Conservation (phyloP, 2,113 vertebrate genomes). For the Syngnathoides biaculeatus region DNA sequence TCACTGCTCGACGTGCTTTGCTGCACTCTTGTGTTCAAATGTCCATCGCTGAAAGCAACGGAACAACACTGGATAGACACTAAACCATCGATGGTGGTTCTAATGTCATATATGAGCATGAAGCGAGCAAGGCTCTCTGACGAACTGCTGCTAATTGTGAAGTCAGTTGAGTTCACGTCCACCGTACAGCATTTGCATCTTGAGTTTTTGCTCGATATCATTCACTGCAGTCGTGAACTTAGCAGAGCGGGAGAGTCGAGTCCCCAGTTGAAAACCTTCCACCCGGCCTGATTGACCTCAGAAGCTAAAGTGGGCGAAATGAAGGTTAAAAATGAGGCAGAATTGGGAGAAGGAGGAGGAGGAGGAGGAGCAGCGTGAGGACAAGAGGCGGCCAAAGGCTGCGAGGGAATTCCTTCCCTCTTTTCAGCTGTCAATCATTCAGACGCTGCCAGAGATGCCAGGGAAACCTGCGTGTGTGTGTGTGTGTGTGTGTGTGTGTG, state of each 20-base stretch:
- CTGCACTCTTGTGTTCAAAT: too few relatives aligned
- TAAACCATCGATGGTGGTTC: too few relatives aligned
- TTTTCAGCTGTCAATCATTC: conserved; percentile 66
- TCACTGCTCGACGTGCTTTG: too few relatives aligned
- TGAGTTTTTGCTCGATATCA: too few relatives aligned
- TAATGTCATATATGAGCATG: too few relatives aligned
- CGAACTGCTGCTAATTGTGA: too few relatives aligned
- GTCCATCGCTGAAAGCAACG: too few relatives aligned
- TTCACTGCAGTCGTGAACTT: too few relatives aligned
- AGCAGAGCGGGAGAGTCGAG: background rate
- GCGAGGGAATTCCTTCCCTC: conserved; percentile 67
- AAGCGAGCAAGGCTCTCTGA: too few relatives aligned
- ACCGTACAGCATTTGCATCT: too few relatives aligned
- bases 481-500: conserved; percentile 31
- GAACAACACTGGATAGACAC: too few relatives aligned
- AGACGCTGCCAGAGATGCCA: conserved; percentile 63
- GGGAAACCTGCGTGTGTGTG: conserved; percentile 40
- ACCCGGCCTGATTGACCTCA: background rate
- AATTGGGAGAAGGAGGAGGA: conserved; percentile 18
- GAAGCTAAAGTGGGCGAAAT: background rate
- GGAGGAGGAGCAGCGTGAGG: conserved; percentile 7
- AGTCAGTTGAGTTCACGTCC: too few relatives aligned
- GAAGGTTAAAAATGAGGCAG: conserved; percentile 30
- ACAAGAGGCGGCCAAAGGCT: conserved; percentile 64
- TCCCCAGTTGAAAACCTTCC: background rate